Evolutionary conservation across 2,888 invertebrate species (phyloP).

Genomic region (Drosophila borborema): DNA sequence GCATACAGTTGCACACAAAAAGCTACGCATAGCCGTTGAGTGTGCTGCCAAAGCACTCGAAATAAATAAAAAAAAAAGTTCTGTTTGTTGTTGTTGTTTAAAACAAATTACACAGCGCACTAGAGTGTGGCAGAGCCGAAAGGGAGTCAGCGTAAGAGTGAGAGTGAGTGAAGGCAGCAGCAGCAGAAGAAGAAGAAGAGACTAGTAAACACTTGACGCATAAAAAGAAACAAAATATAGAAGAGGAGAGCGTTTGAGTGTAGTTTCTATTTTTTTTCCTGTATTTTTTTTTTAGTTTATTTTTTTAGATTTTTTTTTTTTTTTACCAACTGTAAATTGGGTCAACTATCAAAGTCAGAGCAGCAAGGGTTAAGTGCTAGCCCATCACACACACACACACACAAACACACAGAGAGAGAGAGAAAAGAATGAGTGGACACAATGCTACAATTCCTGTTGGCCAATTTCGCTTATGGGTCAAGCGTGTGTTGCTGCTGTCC

Average conservation of each 20-base stretch:
- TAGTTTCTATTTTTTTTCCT: slow-evolving; percentile 50
- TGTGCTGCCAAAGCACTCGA: slow-evolving; percentile 59
- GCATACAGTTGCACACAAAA: slow-evolving; percentile 50
- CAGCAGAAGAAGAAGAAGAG: not conserved
- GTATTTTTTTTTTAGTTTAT: slow-evolving; percentile 42
- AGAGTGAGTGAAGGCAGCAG: not conserved
- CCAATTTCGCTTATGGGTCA: slow-evolving; percentile 78
- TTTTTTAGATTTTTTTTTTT: slow-evolving; percentile 57
- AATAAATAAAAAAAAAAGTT: slow-evolving; percentile 52
- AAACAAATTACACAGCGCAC: slow-evolving; percentile 71
- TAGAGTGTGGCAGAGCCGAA: not conserved
- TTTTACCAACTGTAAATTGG: slow-evolving; percentile 68
- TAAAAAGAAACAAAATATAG: slow-evolving; percentile 43
- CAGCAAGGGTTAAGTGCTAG: slow-evolving; percentile 73
- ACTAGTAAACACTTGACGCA: slow-evolving; percentile 60
- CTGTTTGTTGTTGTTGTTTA: slow-evolving; percentile 58
- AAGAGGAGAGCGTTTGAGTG: slow-evolving; percentile 52
- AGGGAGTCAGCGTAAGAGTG: not conserved
- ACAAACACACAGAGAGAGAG: slow-evolving; percentile 22
- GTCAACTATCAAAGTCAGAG: slow-evolving; percentile 80
- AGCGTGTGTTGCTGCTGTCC: slow-evolving; percentile 48
- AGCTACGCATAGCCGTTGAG: slow-evolving; percentile 37
- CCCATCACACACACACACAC: slow-evolving; percentile 16
- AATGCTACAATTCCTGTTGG: slow-evolving; percentile 69
- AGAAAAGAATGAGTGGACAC: slow-evolving; percentile 34